Percentiles rank a stretch among this genome's conserved stretches.
Conservation (phyloP, 1,140 invertebrate genomes). For the Plutomurus gul region DNA sequence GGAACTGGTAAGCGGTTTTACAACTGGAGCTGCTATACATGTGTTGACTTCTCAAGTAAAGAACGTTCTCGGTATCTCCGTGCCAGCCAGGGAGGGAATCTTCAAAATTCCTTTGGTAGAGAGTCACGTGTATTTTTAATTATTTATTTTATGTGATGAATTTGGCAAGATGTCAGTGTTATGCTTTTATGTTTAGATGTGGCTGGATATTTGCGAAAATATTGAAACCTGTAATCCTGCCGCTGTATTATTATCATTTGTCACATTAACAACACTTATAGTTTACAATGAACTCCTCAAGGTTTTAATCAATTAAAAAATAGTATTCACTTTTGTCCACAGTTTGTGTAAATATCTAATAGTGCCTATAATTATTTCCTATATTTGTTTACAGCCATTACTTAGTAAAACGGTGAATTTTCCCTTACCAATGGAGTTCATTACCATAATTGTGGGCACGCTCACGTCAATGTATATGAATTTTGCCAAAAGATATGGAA, state of each 20-base stretch:
- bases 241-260: conserved; percentile 71
- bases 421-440: conserved; percentile 84
- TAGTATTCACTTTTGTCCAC: too few relatives aligned
- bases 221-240: conserved; percentile 67
- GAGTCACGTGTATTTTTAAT: background rate
- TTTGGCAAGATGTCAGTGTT: too few relatives aligned
- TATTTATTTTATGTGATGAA: too few relatives aligned
- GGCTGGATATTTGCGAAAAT: conserved; percentile 68
- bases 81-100: conserved; percentile 68
- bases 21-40: conserved; percentile 82
- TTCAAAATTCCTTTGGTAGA: conserved; percentile 72
- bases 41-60: conserved; percentile 88
- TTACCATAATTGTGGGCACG: conserved; percentile 79
- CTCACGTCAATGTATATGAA: conserved; percentile 67
- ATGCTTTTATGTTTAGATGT: conserved; percentile 65
- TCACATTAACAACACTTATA: conserved; percentile 71
- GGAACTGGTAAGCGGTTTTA: conserved; percentile 84
- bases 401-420: conserved; percentile 62
- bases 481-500: conserved; percentile 64
- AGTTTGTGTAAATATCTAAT: too few relatives aligned
- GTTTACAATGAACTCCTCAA: conserved; percentile 80
- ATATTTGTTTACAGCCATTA: background rate
- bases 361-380: background rate
- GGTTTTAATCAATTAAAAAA: too few relatives aligned
- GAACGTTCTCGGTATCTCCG: conserved; percentile 76